Evolutionary conservation across 2,113 vertebrate genomes (phyloP).

Genomic region (Mystacornis crossleyi): DNA sequence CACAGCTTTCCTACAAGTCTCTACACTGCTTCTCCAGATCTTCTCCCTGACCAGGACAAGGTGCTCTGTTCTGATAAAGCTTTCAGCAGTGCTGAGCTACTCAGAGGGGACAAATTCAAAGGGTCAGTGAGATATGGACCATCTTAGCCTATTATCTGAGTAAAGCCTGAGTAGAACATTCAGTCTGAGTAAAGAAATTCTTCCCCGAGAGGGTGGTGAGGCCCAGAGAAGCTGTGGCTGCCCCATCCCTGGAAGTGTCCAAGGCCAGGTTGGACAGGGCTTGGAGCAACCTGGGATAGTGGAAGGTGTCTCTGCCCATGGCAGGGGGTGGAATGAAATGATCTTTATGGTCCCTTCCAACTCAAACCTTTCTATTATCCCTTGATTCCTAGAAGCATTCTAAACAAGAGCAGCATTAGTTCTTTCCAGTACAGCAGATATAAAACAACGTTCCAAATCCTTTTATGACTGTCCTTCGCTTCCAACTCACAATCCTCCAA

Average conservation of each 20-base stretch:
- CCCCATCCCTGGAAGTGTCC: neutral
- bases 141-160: neutral
- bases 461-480: neutral
- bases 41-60: neutral
- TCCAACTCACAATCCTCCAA: neutral
- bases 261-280: rapidly evolving
- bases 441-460: neutral
- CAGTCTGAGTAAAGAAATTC: neutral
- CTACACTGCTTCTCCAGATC: neutral
- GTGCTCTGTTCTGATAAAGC: neutral
- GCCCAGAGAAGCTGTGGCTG: neutral
- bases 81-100: neutral
- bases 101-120: neutral
- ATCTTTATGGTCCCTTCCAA: neutral
- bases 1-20: neutral
- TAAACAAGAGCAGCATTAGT: neutral
- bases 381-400: neutral
- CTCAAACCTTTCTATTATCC: neutral
- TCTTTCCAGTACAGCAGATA: neutral
- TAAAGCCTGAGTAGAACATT: neutral
- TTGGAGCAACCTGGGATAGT: rapidly evolving
- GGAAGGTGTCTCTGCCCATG: neutral
- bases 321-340: neutral
- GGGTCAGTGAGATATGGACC: neutral
- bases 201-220: rapidly evolving